These are phyloP conservation scores for Antheraea yamamai DNA, from an alignment of 2,888 invertebrate genomes.

Conservation along the genomic window DNA sequence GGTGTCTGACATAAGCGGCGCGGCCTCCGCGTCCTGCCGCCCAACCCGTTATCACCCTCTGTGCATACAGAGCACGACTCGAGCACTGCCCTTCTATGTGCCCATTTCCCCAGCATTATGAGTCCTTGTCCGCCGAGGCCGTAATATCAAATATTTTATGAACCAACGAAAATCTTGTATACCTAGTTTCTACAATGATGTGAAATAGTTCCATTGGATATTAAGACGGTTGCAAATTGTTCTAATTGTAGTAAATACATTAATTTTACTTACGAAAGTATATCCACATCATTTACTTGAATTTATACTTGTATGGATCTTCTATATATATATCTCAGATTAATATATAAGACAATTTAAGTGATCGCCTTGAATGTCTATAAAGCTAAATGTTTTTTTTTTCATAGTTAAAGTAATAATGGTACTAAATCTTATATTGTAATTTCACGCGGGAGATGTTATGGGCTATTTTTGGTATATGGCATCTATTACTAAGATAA, in stretches of 20 bases:
- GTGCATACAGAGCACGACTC: slow-evolving; percentile 59
- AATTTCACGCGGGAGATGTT: too few species aligned
- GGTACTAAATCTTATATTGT: too few species aligned
- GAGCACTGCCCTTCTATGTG: slow-evolving; percentile 55
- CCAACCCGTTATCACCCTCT: slow-evolving; percentile 55
- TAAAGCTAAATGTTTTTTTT: too few species aligned
- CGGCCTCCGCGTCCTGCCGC: slow-evolving; percentile 35
- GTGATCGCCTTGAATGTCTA: too few species aligned
- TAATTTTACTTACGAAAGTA: not conserved
- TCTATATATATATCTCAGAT: too few species aligned
- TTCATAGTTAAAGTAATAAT: too few species aligned
- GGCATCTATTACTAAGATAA: not conserved
- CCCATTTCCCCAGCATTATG: slow-evolving; percentile 44
- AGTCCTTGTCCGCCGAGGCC: slow-evolving; percentile 41
- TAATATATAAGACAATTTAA: too few species aligned
- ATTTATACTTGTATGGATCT: not conserved
- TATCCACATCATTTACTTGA: not conserved
- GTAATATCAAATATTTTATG: slow-evolving; percentile 21
- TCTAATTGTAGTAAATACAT: not conserved
- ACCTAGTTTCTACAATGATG: slow-evolving; percentile 8
- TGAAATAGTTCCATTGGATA: not conserved
- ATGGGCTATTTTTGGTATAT: not conserved
- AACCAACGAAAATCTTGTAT: slow-evolving; percentile 1
- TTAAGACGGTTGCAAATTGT: not conserved
- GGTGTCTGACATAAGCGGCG: slow-evolving; percentile 48